A percentile compares a stretch with the other conserved stretches of the same genome.
Evolutionary conservation across 2,113 vertebrate species (phyloP).

Genomic region (Symphodus melops): DNA sequence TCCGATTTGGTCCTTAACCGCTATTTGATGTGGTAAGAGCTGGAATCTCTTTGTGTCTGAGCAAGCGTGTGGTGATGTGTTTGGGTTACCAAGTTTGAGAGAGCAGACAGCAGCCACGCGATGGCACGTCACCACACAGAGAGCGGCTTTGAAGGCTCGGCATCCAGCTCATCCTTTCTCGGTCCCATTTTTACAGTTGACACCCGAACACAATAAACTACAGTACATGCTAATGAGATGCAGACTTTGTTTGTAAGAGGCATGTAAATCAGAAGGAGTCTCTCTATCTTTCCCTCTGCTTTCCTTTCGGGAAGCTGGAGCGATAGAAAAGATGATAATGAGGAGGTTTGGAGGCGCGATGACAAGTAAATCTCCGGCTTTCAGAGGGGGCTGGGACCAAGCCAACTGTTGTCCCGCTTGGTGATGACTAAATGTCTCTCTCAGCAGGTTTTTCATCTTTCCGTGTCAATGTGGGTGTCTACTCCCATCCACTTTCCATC

Average conservation of each 20-base stretch:
- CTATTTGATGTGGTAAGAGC: conserved; percentile 26
- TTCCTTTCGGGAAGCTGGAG: conserved; percentile 47
- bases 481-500: conserved; percentile 42
- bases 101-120: conserved; percentile 18
- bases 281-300: conserved; percentile 15
- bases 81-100: conserved; percentile 55
- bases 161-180: conserved; percentile 54
- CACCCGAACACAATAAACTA: conserved; percentile 71
- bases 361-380: conserved; percentile 62
- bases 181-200: conserved; percentile 51
- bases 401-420: conserved; percentile 55
- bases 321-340: conserved; percentile 68
- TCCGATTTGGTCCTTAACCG: conserved; percentile 35
- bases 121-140: conserved; percentile 44
- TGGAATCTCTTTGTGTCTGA: conserved; percentile 30
- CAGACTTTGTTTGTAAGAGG: conserved; percentile 59
- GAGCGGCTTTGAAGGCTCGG: conserved; percentile 66
- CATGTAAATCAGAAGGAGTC: conserved; percentile 66
- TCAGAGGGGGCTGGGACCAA: conserved; percentile 45
- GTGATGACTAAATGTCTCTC: conserved; percentile 65
- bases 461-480: conserved; percentile 59
- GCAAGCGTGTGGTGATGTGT: conserved; percentile 57
- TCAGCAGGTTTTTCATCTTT: conserved; percentile 52
- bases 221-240: conserved; percentile 69
- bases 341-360: conserved; percentile 38